Conservation (phyloP, 2,888 invertebrate species). For the Perizoma affinitatum region DNA sequence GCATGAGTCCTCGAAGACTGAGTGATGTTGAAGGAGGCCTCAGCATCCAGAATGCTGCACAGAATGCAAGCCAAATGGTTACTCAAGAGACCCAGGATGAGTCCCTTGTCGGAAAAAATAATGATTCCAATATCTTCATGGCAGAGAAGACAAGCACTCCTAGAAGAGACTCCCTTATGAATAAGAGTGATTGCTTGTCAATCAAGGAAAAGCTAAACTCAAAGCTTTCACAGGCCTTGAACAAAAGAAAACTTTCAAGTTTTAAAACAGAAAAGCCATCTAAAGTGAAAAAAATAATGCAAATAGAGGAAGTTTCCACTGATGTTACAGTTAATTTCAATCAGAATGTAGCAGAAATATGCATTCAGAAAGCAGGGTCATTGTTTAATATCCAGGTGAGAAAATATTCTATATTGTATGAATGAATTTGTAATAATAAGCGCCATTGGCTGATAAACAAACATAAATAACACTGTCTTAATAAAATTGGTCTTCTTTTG, state of each 20-base stretch:
- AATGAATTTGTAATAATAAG: not conserved
- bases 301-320: slow-evolving; percentile 47
- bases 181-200: slow-evolving; percentile 73
- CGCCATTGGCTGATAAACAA: too few species aligned
- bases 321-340: slow-evolving; percentile 63
- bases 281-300: slow-evolving; percentile 60
- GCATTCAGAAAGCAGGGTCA: slow-evolving; percentile 59
- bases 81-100: slow-evolving; percentile 37
- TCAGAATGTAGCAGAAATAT: slow-evolving; percentile 68
- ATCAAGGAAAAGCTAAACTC: slow-evolving; percentile 77
- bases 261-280: slow-evolving; percentile 63
- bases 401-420: slow-evolving; percentile 5
- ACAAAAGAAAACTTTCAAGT: slow-evolving; percentile 72
- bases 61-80: slow-evolving; percentile 29
- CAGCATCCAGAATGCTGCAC: not conserved
- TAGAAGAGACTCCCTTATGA: slow-evolving; percentile 58
- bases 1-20: slow-evolving; percentile 86
- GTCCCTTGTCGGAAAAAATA: not conserved
- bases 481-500: slow-evolving; percentile 32
- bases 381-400: slow-evolving; percentile 64
- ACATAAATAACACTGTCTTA: not conserved
- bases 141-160: slow-evolving; percentile 44
- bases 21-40: slow-evolving; percentile 73
- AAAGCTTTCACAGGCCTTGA: slow-evolving; percentile 72
- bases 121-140: slow-evolving; percentile 47